Conservation (phyloP, 2,113 vertebrate genomes). For the Chaetops frenatus region DNA sequence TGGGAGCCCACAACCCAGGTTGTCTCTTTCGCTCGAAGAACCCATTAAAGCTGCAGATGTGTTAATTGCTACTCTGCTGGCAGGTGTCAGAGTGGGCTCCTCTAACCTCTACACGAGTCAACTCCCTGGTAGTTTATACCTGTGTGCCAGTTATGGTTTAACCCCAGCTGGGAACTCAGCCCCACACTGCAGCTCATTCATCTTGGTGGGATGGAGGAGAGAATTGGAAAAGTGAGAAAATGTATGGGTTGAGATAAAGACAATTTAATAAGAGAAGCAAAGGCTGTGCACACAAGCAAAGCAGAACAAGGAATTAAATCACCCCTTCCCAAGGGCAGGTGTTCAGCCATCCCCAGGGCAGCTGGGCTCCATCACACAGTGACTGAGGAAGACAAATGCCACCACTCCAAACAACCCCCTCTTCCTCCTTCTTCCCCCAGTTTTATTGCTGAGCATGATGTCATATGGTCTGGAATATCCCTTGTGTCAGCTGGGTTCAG, state of each 20-base stretch:
- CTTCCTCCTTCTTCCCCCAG: background rate
- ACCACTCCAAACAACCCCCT: background rate
- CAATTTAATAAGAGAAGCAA: background rate
- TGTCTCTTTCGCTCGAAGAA: background rate
- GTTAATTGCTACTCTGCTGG: background rate
- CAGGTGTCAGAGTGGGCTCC: background rate
- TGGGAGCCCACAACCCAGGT: background rate
- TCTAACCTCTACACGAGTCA: background rate
- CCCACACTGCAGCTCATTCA: background rate
- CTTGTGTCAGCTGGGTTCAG: background rate
- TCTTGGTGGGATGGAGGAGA: background rate
- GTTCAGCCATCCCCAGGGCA: background rate
- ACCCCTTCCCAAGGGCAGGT: background rate
- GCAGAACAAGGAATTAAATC: background rate
- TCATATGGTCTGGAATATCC: background rate
- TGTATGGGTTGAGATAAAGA: background rate
- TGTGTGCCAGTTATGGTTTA: background rate
- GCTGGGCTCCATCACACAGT: rapidly evolving
- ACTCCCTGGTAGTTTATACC: background rate
- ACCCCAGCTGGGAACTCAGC: background rate
- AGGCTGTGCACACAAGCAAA: background rate
- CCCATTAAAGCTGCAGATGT: background rate
- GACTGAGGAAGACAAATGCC: background rate
- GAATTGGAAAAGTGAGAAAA: background rate
- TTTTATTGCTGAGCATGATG: background rate